Conservation (phyloP, 2,113 vertebrate species). For the Chrysemys picta region DNA sequence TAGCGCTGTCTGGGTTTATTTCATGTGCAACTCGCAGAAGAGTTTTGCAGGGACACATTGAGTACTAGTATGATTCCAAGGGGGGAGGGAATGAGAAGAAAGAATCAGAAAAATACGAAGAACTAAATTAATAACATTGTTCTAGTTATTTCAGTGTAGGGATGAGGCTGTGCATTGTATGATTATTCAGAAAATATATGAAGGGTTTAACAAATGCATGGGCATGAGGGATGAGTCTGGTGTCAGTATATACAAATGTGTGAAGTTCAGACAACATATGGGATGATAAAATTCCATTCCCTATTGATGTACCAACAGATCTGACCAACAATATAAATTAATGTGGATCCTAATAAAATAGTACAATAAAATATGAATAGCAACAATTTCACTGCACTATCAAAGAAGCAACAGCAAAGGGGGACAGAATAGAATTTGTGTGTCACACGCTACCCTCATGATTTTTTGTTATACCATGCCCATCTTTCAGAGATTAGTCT, state of each 20-base stretch:
- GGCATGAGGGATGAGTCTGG: not conserved
- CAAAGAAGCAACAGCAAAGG: not conserved
- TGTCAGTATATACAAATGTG: not conserved
- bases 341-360: not conserved
- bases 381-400: not conserved
- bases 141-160: not conserved
- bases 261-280: not conserved
- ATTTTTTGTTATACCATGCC: not conserved
- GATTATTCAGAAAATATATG: not conserved
- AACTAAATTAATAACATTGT: not conserved
- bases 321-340: not conserved
- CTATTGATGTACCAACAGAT: not conserved
- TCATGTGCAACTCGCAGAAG: constrained; percentile 5
- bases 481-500: not conserved
- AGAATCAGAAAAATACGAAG: not conserved
- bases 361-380: constrained; percentile 21
- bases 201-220: not conserved
- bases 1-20: constrained; percentile 18
- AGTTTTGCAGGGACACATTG: not conserved
- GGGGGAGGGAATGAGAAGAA: not conserved
- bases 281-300: not conserved
- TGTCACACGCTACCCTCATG: not conserved
- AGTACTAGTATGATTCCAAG: not conserved
- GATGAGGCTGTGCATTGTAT: not conserved
- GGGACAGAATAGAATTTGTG: not conserved